Conservation (phyloP, 2,113 vertebrate genomes). For the Crocuta crocuta region DNA sequence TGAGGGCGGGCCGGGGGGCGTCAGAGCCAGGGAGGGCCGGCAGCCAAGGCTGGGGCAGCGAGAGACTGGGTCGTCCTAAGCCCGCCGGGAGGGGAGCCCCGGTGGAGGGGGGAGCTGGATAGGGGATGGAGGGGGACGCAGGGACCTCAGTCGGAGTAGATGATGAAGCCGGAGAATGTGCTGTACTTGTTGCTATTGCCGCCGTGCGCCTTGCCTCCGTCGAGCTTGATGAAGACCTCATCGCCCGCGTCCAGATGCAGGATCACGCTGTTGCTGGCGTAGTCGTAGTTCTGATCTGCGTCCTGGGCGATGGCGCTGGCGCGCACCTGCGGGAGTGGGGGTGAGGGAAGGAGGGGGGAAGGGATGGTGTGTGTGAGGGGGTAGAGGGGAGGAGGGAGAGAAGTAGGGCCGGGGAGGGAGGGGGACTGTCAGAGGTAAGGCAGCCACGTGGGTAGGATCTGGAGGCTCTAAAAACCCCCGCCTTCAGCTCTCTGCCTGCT, state of each 20-base stretch:
- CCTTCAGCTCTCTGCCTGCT: background rate
- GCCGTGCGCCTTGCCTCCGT: slow-evolving; percentile 97
- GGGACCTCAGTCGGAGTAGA: slow-evolving; percentile 95
- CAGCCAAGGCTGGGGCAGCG: background rate
- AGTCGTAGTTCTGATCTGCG: slow-evolving; percentile 99
- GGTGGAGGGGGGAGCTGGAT: background rate
- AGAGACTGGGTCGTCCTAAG: background rate
- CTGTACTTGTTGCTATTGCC: slow-evolving; percentile 99
- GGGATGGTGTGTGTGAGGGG: background rate
- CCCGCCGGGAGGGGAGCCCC: background rate
- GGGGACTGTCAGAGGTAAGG: background rate
- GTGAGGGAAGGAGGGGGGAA: background rate
- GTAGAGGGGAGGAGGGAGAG: background rate
- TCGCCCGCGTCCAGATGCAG: slow-evolving; percentile 98
- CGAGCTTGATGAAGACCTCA: slow-evolving; percentile 98
- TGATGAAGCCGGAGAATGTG: slow-evolving; percentile 99
- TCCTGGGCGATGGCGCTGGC: slow-evolving; percentile 99
- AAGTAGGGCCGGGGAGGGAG: background rate
- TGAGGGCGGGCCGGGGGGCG: background rate
- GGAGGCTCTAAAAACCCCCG: background rate
- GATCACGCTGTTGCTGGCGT: slow-evolving; percentile 98
- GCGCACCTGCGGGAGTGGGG: slow-evolving; percentile 89
- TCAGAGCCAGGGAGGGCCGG: background rate
- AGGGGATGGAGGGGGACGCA: background rate
- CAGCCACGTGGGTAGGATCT: background rate